Evolutionary conservation across 1,140 invertebrate species (phyloP).

Genomic region (Chymomyza costata): DNA sequence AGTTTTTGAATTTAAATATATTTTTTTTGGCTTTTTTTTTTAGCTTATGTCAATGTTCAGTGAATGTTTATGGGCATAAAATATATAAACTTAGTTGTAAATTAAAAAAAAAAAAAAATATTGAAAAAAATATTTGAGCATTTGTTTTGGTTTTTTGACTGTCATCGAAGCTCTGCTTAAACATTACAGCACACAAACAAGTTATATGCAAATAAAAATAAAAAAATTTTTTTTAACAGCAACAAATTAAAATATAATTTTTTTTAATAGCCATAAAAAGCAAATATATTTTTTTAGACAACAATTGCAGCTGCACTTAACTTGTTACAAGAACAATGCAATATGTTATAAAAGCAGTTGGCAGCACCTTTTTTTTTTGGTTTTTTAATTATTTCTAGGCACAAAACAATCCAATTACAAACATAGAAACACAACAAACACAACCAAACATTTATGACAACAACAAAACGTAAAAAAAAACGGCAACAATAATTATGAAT

Average conservation of each 20-base stretch:
- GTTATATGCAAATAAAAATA: constrained; percentile 42
- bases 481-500: constrained; percentile 68
- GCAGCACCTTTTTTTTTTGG: constrained; percentile 31
- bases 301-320: too few relatives aligned
- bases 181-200: constrained; percentile 68
- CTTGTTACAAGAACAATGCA: too few relatives aligned
- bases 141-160: constrained; percentile 56
- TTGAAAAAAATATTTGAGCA: constrained; percentile 30
- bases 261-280: constrained; percentile 21
- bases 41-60: constrained; percentile 34
- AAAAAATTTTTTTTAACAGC: constrained; percentile 22
- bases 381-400: constrained; percentile 20
- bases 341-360: too few relatives aligned
- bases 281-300: too few relatives aligned
- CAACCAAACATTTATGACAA: constrained; percentile 68
- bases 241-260: constrained; percentile 28
- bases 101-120: constrained; percentile 17
- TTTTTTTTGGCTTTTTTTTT: constrained; percentile 6
- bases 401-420: constrained; percentile 51
- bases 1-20: constrained; percentile 39
- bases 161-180: constrained; percentile 72
- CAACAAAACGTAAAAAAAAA: constrained; percentile 71
- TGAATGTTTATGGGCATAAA: constrained; percentile 40
- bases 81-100: constrained; percentile 7
- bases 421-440: constrained; percentile 69